Conservation (phyloP, 2,113 vertebrate genomes). For the Pseudolaguvia tuberculata region DNA sequence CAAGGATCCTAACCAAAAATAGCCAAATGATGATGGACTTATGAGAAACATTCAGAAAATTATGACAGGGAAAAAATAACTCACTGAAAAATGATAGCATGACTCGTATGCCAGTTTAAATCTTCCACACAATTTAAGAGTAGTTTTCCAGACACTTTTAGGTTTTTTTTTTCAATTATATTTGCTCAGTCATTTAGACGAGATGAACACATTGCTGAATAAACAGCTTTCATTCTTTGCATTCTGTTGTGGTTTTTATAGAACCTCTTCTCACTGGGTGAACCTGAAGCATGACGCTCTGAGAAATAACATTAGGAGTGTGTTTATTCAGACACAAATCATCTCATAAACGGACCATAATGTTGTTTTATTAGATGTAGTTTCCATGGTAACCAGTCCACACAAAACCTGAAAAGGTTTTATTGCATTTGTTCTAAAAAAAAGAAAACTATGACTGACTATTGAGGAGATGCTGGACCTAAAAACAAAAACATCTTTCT, state of each 20-base stretch:
- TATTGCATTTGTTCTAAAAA: background rate
- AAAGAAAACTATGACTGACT: background rate
- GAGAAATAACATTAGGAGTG: constrained; percentile 15
- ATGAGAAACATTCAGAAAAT: constrained; percentile 15
- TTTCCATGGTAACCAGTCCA: background rate
- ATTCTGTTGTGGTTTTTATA: constrained; percentile 32
- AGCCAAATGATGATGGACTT: background rate
- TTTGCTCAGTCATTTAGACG: background rate
- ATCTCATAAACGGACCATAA: constrained; percentile 28
- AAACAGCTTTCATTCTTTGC: constrained; percentile 22
- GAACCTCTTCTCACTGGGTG: background rate
- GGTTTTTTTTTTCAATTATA: constrained; percentile 12
- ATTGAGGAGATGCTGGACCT: background rate
- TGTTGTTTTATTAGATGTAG: background rate
- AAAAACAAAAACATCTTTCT: background rate
- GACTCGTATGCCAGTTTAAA: background rate
- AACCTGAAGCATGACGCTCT: constrained; percentile 4
- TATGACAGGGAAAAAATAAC: constrained; percentile 15
- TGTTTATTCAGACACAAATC: constrained; percentile 25
- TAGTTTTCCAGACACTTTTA: background rate
- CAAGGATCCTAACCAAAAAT: constrained; percentile 3
- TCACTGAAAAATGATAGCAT: background rate
- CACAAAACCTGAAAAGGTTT: background rate
- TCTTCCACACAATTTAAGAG: background rate
- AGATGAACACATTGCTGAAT: background rate